Base-by-base conservation (phyloP, 1,140 invertebrate species). In the Cydia amplana region DNA sequence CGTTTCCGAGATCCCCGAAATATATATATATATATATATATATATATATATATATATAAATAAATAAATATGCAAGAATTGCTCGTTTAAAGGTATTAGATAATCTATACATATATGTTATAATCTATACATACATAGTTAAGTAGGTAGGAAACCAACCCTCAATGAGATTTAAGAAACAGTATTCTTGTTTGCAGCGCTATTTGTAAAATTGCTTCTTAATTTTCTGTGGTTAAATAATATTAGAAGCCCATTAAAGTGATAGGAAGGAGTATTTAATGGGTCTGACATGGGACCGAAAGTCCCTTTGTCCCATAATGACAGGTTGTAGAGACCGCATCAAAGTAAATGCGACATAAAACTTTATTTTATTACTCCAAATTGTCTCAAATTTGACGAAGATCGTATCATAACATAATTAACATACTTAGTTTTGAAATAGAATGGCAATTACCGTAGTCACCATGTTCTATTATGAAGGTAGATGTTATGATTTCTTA, bases 371-470 rank as follows among this genome's bases (percentile, higher is more conserved):
- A 91, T 91, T 91, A 84, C 88, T 80, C 83, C 75, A 86, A 92
- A 92, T 92, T 91, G 88, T 86, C 88, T 91, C 85, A 87, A 89
- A 91, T 91, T 92, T 89, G 91, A 87, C 87, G 89, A 89, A 86
- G 87, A 87, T 87, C 85, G 85, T 84, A 83, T 86, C 83, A 83
- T 75, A 40, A 70, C 83, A 82, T 86, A 87, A 89, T 89, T 81
- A 84, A 85, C 79, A 81, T 90, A 82, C 78, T 86, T 70, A 70
- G 28, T 86, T 79, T 78, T 72, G 75, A 79, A 80, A 82, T 82
- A 67, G 80, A 85, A 86, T 85, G 78, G 79, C 65, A 70, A 36
- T 70, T 70, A 36, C 9, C n/a, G 32, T 14, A 70, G 32, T 36
- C 65, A 36, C n/a, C 65, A 36, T 18, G 14, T 25, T 64, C 64